A percentile compares a stretch with the other conserved stretches of the same genome.
phyloP scores from a whole-genome alignment of 1,140 invertebrate genomes.

The Nixonia krombeini region DNA sequence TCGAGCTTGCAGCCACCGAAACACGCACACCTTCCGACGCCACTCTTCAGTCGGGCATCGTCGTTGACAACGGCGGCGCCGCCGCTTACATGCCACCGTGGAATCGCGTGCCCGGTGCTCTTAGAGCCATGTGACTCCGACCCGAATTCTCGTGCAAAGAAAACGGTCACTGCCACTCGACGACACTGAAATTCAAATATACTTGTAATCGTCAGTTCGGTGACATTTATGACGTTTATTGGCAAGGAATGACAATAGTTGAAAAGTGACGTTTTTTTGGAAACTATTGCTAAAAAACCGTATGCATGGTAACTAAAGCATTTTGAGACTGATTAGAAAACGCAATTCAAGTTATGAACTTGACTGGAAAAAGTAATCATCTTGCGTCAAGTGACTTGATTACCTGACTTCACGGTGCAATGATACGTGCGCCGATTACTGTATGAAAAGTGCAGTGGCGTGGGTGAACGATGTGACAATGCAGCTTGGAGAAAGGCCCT shows the following conservation, averaged over 20 bases:
- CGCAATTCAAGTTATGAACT: too few relatives aligned
- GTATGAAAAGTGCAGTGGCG: slow-evolving; percentile 44
- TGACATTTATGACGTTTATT: neutral
- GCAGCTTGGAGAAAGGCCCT: slow-evolving; percentile 58
- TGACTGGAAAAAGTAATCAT: neutral
- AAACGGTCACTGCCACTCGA: too few relatives aligned
- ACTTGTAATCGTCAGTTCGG: too few relatives aligned
- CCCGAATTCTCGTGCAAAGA: neutral
- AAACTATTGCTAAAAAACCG: too few relatives aligned
- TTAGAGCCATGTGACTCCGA: slow-evolving; percentile 51
- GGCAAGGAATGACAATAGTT: neutral
- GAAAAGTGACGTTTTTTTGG: neutral
- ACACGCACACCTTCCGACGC: slow-evolving; percentile 44
- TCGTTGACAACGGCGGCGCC: slow-evolving; percentile 53
- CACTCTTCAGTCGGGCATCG: slow-evolving; percentile 58
- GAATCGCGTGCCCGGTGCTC: neutral
- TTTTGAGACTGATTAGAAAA: too few relatives aligned
- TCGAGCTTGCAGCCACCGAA: slow-evolving; percentile 47
- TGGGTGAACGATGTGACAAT: slow-evolving; percentile 64
- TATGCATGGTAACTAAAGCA: too few relatives aligned
- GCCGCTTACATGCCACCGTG: slow-evolving; percentile 14
- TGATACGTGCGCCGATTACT: slow-evolving; percentile 26
- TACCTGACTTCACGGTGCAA: slow-evolving; percentile 18
- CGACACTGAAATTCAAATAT: too few relatives aligned
- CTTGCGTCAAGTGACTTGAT: slow-evolving; percentile 17